phyloP scores from a whole-genome alignment of 35 echinoderm and acorn worm genomes.

The Apostichopus californicus region DNA sequence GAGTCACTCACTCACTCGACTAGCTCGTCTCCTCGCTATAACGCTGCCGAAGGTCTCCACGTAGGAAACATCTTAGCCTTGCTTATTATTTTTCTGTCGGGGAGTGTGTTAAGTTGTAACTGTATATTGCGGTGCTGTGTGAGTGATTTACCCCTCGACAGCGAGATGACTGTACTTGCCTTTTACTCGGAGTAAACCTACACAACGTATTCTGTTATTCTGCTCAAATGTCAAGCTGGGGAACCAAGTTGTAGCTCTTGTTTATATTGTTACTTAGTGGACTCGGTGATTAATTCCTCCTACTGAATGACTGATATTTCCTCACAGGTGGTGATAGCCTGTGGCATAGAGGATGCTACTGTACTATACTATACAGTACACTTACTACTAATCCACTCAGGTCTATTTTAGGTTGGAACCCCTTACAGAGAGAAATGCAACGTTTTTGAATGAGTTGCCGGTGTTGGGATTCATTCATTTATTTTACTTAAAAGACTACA shows the following conservation, averaged over 20 bases:
- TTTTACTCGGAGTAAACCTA: background rate
- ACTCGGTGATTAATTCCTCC: background rate
- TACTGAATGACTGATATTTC: background rate
- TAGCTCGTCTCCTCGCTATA: background rate
- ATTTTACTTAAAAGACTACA: too few species aligned
- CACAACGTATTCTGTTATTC: background rate
- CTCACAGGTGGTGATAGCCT: background rate
- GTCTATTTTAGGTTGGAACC: too few species aligned
- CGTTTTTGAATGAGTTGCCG: too few species aligned
- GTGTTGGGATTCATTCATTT: too few species aligned
- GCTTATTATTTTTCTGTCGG: conserved; percentile 41
- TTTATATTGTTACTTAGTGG: background rate
- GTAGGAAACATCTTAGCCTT: background rate
- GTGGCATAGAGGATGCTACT: background rate
- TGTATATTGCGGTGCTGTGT: background rate
- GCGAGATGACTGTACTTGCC: background rate
- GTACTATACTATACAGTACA: background rate
- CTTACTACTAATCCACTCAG: too few species aligned
- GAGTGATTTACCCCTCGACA: background rate
- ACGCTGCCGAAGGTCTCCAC: conserved; percentile 3
- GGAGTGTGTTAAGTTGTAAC: background rate
- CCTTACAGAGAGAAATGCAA: too few species aligned
- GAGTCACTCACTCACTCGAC: conserved; percentile 13
- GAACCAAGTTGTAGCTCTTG: background rate
- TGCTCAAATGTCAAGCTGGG: background rate